Conservation (phyloP, 2,888 invertebrate genomes). For the Trisateles emortualis region DNA sequence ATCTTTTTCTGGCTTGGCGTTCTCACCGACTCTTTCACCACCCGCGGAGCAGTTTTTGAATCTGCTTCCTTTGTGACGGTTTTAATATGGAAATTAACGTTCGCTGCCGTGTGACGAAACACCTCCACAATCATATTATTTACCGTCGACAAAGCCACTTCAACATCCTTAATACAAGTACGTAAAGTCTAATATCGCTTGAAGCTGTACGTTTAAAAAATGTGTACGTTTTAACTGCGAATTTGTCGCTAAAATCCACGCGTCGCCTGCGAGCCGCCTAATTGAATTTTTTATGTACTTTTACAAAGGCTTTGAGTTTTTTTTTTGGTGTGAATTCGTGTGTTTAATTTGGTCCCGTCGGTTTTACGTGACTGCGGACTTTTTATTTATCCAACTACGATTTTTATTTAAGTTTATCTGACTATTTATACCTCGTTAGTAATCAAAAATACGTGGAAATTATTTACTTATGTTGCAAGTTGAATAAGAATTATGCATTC, state of each 20-base stretch:
- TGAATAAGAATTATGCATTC: no score
- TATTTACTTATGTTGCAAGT: no score
- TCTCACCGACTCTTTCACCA: slow-evolving; percentile 32
- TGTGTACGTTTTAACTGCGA: slow-evolving; percentile 41
- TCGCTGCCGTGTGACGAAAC: slow-evolving; percentile 77
- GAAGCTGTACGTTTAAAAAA: slow-evolving; percentile 22
- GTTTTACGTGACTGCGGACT: slow-evolving; percentile 1
- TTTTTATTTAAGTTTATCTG: not conserved
- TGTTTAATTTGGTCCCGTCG: slow-evolving; percentile 31
- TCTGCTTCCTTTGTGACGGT: slow-evolving; percentile 86
- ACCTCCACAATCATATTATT: slow-evolving; percentile 71
- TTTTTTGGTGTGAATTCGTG: slow-evolving; percentile 34
- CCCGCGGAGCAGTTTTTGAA: slow-evolving; percentile 82
- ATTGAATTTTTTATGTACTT: slow-evolving; percentile 75
- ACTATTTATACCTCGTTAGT: no score
- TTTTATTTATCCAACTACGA: slow-evolving; percentile 9
- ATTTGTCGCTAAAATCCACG: slow-evolving; percentile 69
- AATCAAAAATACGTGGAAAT: no score
- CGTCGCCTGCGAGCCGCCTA: slow-evolving; percentile 60
- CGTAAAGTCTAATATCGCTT: slow-evolving; percentile 50
- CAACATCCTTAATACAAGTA: slow-evolving; percentile 35
- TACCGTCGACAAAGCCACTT: slow-evolving; percentile 49
- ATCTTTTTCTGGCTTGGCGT: slow-evolving; percentile 18
- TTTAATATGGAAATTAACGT: slow-evolving; percentile 87
- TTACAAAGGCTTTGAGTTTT: slow-evolving; percentile 46